A percentile compares a stretch with the other conserved stretches of the same genome.
These are phyloP conservation scores for Arothron firmamentum DNA, from an alignment of 2,113 vertebrate genomes.

Conservation along the genomic window DNA sequence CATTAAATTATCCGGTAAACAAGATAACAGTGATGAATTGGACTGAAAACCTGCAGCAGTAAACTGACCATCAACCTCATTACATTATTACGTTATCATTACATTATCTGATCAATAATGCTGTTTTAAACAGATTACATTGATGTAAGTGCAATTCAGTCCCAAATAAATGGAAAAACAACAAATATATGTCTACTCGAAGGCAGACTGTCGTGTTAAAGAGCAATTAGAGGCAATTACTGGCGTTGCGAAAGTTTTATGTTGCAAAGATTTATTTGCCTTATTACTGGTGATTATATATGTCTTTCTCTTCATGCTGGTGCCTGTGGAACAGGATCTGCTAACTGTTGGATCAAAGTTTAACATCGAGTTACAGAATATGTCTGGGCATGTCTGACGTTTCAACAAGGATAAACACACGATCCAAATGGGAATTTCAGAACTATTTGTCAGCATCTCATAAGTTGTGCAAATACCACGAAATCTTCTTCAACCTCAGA, in stretches of 20 bases:
- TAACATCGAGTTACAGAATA: slow-evolving; percentile 12
- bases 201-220: too few relatives aligned
- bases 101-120: neutral
- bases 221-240: too few relatives aligned
- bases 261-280: too few relatives aligned
- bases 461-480: too few relatives aligned
- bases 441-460: slow-evolving; percentile 6
- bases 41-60: neutral
- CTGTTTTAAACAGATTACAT: slow-evolving; percentile 1
- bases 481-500: too few relatives aligned
- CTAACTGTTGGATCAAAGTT: slow-evolving; percentile 6
- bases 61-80: neutral
- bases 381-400: slow-evolving; percentile 44
- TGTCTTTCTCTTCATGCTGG: slow-evolving; percentile 7
- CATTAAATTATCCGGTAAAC: neutral
- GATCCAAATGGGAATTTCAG: slow-evolving; percentile 7
- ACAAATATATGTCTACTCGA: too few relatives aligned
- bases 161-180: neutral
- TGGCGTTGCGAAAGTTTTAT: too few relatives aligned
- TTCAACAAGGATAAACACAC: neutral
- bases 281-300: slow-evolving; percentile 2
- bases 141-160: neutral
- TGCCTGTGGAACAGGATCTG: slow-evolving; percentile 19
- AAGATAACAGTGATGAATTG: neutral
- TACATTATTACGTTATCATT: neutral